Evolutionary conservation across 2,888 invertebrate species (phyloP).

Genomic region (Chrysopilus asiliformis): DNA sequence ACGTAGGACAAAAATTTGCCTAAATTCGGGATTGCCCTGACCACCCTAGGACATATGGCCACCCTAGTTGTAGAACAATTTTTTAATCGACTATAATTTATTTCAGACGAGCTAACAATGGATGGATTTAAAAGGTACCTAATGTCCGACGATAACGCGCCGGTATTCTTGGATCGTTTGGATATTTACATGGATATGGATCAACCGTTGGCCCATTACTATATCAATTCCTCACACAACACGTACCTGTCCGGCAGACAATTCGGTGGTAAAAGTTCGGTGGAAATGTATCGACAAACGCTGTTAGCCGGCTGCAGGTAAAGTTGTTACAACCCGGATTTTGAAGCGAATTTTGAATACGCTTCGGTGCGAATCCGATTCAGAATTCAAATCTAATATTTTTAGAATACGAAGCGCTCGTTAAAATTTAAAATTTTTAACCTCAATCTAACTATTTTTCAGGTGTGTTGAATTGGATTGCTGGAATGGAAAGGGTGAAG

Average conservation of each 20-base stretch:
- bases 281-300: slow-evolving; percentile 98
- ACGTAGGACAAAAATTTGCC: too few relatives aligned
- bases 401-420: too few relatives aligned
- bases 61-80: too few relatives aligned
- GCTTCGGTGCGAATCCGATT: too few relatives aligned
- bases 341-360: too few relatives aligned
- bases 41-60: too few relatives aligned
- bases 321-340: too few relatives aligned
- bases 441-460: slow-evolving; percentile 14
- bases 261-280: slow-evolving; percentile 95
- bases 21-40: too few relatives aligned
- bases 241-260: slow-evolving; percentile 90
- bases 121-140: slow-evolving; percentile 96
- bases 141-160: slow-evolving; percentile 99
- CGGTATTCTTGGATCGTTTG: slow-evolving; percentile 94
- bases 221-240: slow-evolving; percentile 97
- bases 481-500: slow-evolving; percentile 97
- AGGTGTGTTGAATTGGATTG: slow-evolving; percentile 97
- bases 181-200: slow-evolving; percentile 99
- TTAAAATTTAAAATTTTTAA: background rate
- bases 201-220: slow-evolving; percentile 94
- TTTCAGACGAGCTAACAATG: slow-evolving; percentile 68
- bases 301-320: slow-evolving; percentile 92
- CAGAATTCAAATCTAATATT: background rate
- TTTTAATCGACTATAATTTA: too few relatives aligned